A percentile compares a stretch with the other conserved stretches of the same genome.
Conservation (phyloP, 2,888 invertebrate species). For the Caradrina clavipalpis region DNA sequence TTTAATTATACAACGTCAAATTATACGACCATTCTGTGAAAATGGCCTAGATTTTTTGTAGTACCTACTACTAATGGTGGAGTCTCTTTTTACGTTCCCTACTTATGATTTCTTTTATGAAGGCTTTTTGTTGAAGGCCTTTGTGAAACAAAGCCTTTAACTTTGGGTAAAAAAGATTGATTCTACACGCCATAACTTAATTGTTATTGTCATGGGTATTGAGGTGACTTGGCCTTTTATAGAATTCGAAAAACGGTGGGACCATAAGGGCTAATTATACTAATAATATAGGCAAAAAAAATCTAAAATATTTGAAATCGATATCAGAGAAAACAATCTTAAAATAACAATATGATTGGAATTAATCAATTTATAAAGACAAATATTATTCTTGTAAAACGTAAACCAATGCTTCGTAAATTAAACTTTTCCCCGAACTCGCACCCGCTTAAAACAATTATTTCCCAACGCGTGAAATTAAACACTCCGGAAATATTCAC, state of each 20-base stretch:
- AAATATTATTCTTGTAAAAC: background rate
- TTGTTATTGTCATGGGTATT: background rate
- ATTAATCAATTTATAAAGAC: background rate
- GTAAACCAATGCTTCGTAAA: background rate
- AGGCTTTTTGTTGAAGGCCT: background rate
- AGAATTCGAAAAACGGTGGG: too few species aligned
- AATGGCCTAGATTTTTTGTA: constrained; percentile 6
- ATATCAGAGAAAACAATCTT: background rate
- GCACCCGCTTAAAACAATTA: constrained; percentile 18
- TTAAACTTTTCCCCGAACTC: background rate
- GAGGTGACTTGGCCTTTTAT: too few species aligned
- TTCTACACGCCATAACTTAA: background rate
- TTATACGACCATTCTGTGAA: constrained; percentile 14
- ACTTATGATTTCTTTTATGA: constrained; percentile 1
- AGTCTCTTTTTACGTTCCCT: too few species aligned
- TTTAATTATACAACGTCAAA: constrained; percentile 33
- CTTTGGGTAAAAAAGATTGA: background rate
- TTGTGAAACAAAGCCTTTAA: background rate
- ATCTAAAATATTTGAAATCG: background rate
- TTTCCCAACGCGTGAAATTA: constrained; percentile 14
- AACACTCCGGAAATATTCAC: constrained; percentile 8
- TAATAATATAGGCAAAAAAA: background rate
- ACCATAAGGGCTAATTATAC: too few species aligned
- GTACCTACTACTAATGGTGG: background rate
- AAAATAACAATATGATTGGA: background rate